A percentile compares a stretch with the other conserved stretches of the same genome.
phyloP scores from a whole-genome alignment of 2,797 vertebrate species.

The Salmo trutta region DNA sequence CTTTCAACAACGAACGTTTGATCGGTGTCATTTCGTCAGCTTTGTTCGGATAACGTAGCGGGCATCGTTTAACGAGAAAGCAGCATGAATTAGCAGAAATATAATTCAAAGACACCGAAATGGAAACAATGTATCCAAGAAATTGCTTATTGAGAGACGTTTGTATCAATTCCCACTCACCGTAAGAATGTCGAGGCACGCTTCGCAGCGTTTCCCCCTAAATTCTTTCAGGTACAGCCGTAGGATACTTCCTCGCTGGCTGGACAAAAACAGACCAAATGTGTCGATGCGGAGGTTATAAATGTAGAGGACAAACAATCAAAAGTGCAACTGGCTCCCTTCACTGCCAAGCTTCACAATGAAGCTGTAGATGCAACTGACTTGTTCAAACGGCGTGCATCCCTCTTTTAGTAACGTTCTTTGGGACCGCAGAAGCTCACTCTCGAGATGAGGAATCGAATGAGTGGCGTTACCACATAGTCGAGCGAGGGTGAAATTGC shows the following conservation, averaged over 20 bases:
- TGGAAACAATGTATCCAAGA: neutral
- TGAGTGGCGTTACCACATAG: conserved; percentile 36
- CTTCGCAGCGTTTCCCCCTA: neutral
- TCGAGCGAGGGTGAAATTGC: conserved; percentile 31
- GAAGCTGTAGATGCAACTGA: neutral
- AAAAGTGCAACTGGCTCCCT: neutral
- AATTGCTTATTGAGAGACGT: neutral
- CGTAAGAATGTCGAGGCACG: conserved; percentile 39
- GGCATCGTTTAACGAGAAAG: neutral
- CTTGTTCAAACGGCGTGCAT: neutral
- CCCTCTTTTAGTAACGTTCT: neutral
- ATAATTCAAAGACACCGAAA: neutral
- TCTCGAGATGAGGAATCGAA: conserved; percentile 35
- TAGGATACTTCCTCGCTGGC: neutral
- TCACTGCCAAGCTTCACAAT: neutral
- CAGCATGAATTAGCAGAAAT: neutral
- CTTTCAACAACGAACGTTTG: neutral
- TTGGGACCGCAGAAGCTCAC: neutral
- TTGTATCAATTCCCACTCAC: conserved; percentile 35
- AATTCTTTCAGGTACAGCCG: conserved; percentile 18
- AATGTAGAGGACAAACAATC: conserved; percentile 46
- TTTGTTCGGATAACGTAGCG: neutral
- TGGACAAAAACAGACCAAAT: conserved; percentile 4
- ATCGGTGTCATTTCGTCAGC: neutral
- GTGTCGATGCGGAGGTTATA: conserved; percentile 22